Percentiles rank a stretch among this genome's conserved stretches.
phyloP scores from a whole-genome alignment of 2,113 vertebrate species.

The Sardina pilchardus region DNA sequence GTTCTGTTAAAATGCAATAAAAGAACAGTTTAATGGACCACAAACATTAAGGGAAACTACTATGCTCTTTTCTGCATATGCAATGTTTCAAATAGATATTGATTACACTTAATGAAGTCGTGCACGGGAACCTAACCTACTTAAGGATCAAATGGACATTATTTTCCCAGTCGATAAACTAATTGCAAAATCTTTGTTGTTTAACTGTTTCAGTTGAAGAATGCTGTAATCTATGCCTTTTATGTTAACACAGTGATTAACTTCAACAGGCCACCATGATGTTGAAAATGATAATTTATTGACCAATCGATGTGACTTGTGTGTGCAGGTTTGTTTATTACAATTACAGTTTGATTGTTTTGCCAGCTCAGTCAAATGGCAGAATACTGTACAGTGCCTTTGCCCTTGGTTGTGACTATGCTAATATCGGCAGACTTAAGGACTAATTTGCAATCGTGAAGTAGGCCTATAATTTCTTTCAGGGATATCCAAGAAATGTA shows the following conservation, averaged over 20 bases:
- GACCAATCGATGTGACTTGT: slow-evolving; percentile 64
- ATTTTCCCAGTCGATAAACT: slow-evolving; percentile 83
- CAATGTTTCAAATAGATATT: slow-evolving; percentile 58
- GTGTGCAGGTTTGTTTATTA: neutral
- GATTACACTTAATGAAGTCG: slow-evolving; percentile 83
- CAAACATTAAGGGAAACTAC: slow-evolving; percentile 7
- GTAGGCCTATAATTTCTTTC: neutral
- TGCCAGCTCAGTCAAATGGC: neutral
- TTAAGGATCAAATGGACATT: slow-evolving; percentile 85
- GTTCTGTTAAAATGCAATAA: neutral
- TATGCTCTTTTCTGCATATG: neutral
- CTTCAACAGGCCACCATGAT: slow-evolving; percentile 70
- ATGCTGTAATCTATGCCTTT: slow-evolving; percentile 73
- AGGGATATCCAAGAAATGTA: neutral
- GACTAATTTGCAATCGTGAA: neutral
- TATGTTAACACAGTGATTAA: slow-evolving; percentile 75
- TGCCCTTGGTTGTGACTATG: neutral
- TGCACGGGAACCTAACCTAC: slow-evolving; percentile 70
- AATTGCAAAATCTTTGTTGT: slow-evolving; percentile 82
- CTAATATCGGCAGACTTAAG: neutral
- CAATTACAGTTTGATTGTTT: neutral
- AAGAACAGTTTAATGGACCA: neutral
- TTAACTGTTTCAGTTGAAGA: slow-evolving; percentile 71
- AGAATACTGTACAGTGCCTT: neutral
- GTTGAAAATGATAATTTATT: slow-evolving; percentile 82